Base-by-base conservation (phyloP, 2,888 invertebrate genomes). In the Acanthococcus lagerstroemiae region DNA sequence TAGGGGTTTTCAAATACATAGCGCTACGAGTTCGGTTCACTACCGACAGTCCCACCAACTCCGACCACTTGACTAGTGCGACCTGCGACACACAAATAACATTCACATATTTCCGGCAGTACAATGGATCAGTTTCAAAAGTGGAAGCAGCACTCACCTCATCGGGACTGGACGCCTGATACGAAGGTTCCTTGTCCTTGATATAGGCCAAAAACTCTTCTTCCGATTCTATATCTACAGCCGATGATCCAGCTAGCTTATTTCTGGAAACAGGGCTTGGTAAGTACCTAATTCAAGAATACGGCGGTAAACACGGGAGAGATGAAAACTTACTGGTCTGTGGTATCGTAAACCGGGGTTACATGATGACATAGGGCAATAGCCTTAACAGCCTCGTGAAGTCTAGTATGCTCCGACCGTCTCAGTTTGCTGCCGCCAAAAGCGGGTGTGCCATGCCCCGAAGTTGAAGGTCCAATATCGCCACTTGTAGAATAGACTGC, bases 281-380 rank as follows among this genome's bases (percentile, higher is more conserved):
- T n/a, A n/a, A n/a, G 4, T 27, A 37, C 15, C 19, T 45, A 17
- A 45, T 45, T 45, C 46, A 45, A 45, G 12, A 4, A 45, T 17
- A 45, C 46, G 19, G 6, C 46, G 19, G 19, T 7, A 45, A 15
- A 17, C 15, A 45, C 17, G 19, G 15, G 19, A 15, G 5, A 19
- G 15, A 45, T 15, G 15, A 45, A 17, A 17, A 63, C 44, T 27
- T 44, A 63, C 63, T 63, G 52, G 25, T 54, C 52, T 17, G 4
- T n/a, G n/a, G 27, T 50, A 71, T 96, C 96, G 73, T 88, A 91
- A 2, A 95, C 93, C 0, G 99, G 99, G 0, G 99, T 99, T 9
- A 99, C 99, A 77, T 99, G 99, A 76, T 99, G 99, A 76, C 99
- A 99, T 44, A 99, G 79, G 0, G 97, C 95, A 58, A 99, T 79